These are phyloP conservation scores for Philonicus albiceps DNA, from an alignment of 2,888 invertebrate genomes.

Conservation along the genomic window DNA sequence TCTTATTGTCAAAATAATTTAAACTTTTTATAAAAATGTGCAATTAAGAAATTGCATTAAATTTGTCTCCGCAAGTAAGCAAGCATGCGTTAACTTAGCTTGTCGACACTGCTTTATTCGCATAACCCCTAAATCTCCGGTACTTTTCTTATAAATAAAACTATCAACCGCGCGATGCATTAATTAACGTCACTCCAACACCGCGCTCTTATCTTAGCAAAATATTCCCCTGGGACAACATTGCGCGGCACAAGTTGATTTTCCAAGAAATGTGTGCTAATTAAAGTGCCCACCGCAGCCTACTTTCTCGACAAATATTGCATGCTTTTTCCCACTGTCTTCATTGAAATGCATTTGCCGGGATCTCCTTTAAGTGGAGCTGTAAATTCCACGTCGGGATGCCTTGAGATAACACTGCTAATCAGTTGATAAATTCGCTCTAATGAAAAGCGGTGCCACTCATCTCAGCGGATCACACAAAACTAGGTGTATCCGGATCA, in stretches of 20 bases:
- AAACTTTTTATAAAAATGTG: not conserved
- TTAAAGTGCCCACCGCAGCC: constrained; percentile 23
- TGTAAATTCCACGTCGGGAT: not conserved
- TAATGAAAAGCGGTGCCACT: not conserved
- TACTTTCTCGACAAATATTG: constrained; percentile 17
- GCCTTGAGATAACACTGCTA: not conserved
- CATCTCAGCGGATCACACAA: not conserved
- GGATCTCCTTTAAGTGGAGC: not conserved
- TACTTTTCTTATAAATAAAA: not conserved
- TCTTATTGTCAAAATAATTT: not conserved
- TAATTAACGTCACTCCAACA: constrained; percentile 9
- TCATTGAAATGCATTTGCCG: not conserved
- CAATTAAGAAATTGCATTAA: not conserved
- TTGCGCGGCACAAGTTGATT: not conserved
- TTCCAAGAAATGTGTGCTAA: constrained; percentile 9
- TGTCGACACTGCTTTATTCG: not conserved
- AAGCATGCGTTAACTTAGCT: not conserved
- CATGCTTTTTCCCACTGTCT: not conserved
- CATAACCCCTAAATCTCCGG: not conserved
- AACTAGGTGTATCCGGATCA: not conserved
- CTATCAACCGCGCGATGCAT: not conserved
- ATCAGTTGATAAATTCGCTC: constrained; percentile 2
- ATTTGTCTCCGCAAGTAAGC: not conserved
- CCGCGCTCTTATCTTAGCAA: not conserved
- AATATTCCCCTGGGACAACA: not conserved